Conservation (phyloP, 2,797 vertebrate species). For the Etheostoma nigrum region DNA sequence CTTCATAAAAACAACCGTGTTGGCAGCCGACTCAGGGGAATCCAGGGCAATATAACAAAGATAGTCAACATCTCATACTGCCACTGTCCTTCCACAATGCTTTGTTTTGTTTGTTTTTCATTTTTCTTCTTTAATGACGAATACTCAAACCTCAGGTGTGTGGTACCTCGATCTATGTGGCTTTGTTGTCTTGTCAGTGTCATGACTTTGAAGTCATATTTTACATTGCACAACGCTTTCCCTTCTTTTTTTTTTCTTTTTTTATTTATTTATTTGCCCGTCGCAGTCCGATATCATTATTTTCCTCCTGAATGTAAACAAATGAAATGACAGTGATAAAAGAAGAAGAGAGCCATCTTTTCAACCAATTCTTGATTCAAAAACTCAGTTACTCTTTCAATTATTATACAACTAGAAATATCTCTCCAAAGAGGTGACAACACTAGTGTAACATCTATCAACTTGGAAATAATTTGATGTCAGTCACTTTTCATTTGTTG, state of each 20-base stretch:
- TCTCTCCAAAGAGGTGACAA: slow-evolving; percentile 76
- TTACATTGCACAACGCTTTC: slow-evolving; percentile 63
- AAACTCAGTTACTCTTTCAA: slow-evolving; percentile 84
- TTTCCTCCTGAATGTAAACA: slow-evolving; percentile 55
- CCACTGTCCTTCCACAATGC: slow-evolving; percentile 47
- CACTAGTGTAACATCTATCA: slow-evolving; percentile 80
- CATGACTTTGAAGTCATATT: slow-evolving; percentile 79
- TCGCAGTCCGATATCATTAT: slow-evolving; percentile 76
- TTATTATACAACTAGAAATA: slow-evolving; percentile 81
- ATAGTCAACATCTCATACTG: slow-evolving; percentile 70
- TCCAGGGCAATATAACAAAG: slow-evolving; percentile 70
- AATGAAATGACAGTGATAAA: slow-evolving; percentile 59
- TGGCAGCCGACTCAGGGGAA: slow-evolving; percentile 71
- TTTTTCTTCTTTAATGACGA: slow-evolving; percentile 75
- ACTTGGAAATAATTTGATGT: slow-evolving; percentile 84
- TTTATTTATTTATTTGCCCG: slow-evolving; percentile 62
- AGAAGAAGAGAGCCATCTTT: slow-evolving; percentile 53
- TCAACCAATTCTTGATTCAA: slow-evolving; percentile 57
- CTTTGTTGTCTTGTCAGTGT: slow-evolving; percentile 81
- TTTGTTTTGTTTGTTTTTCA: slow-evolving; percentile 53
- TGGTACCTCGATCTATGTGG: slow-evolving; percentile 66
- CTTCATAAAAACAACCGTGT: slow-evolving; percentile 74
- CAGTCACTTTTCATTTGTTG: slow-evolving; percentile 80
- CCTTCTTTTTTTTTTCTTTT: slow-evolving; percentile 38
- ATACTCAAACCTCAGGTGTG: slow-evolving; percentile 72